Evolutionary conservation across 2,888 invertebrate genomes (phyloP), one percentile per base, ranked within the genome.

Genomic region (Dolomedes plantarius): DNA sequence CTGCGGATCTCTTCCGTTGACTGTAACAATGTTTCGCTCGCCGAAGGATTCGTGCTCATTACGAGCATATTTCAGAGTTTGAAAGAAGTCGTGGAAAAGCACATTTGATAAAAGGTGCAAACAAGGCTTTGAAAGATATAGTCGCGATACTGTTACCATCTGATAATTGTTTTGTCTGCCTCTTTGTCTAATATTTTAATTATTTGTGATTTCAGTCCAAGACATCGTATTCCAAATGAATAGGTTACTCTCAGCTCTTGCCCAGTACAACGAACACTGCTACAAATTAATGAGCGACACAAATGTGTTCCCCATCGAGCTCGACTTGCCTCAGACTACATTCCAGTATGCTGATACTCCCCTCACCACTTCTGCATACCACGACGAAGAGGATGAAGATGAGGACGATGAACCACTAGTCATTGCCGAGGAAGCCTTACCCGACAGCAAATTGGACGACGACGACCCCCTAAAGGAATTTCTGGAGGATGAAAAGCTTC

Each of bases 281-380:
- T 93, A 95, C 83, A 94, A 94, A 39, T 93, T 96, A 68, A 93
- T 98, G 89, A 91, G 92, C 86, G 94, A 95, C 69, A 95, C 95
- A 13, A 94, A 95, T 0, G 93, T 98, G 0, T 99, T 99, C 91
- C 98, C 98, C 0, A 97, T 99, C 0, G 98, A 99, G 93, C 96
- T 98, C 19, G 98, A 98, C 91, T 93, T 99, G 7, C 95, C 96
- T 0, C 95, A 96, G 89, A 96, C 95, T 78, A 97, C 97, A 28
- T 98, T 98, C 91, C 96, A 97, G 89, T 98, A 92, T 86, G 91
- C 92, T 86, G 90, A 90, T 0, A 89, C 90, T 69, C 90, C 90
- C 83, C 89, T 90, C 0, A 89, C 90, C 74, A 90, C 90, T 87
- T 85, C 75, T 68, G 90, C 91, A 68, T 91, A 91, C 69, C 88